Evolutionary conservation across 1,140 invertebrate genomes (phyloP).

Genomic region (Lamellibrachia luymesi): DNA sequence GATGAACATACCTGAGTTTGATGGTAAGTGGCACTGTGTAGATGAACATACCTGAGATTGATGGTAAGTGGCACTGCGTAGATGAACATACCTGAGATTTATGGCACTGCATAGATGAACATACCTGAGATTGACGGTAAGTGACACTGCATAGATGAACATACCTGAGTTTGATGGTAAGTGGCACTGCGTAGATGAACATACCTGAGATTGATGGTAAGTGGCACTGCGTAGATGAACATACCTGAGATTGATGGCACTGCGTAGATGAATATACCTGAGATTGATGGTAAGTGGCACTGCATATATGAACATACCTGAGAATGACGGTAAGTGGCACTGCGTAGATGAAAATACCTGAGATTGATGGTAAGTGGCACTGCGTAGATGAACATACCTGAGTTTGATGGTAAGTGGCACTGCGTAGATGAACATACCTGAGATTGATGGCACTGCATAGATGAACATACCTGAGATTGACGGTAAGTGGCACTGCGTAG

Average conservation of each 20-base stretch:
- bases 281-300: too few species aligned
- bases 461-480: constrained; percentile 69
- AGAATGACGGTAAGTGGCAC: constrained; percentile 84
- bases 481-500: neutral
- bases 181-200: constrained; percentile 84
- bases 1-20: too few species aligned
- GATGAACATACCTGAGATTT: constrained; percentile 60
- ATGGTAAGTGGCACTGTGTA: too few species aligned
- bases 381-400: too few species aligned
- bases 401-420: too few species aligned
- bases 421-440: too few species aligned
- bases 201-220: too few species aligned
- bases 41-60: constrained; percentile 66
- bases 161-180: constrained; percentile 77
- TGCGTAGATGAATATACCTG: too few species aligned
- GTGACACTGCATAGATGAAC: constrained; percentile 83
- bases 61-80: constrained; percentile 87
- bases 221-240: too few species aligned
- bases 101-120: too few species aligned
- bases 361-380: too few species aligned
- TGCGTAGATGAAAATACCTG: constrained; percentile 73
- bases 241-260: too few species aligned
- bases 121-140: constrained; percentile 67
- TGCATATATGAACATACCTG: constrained; percentile 53
- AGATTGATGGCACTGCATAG: neutral